Percentiles rank a stretch among this genome's conserved stretches.
phyloP scores from a whole-genome alignment of 2,113 vertebrate species.

The Onychostruthus taczanowskii region DNA sequence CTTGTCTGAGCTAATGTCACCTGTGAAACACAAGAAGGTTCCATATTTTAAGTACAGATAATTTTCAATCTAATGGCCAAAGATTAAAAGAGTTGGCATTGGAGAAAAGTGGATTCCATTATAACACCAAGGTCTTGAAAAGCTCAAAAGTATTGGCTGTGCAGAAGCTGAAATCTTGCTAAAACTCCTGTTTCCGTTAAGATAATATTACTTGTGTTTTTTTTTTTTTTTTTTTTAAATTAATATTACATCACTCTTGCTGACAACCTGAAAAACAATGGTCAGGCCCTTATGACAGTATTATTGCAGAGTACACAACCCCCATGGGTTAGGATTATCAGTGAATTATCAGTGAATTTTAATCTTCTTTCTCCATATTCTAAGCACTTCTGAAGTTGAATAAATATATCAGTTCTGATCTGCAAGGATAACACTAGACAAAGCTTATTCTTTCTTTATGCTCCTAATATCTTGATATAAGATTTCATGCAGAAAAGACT shows the following conservation, averaged over 20 bases:
- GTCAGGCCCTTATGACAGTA: neutral
- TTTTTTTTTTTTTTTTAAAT: neutral
- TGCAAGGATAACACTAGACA: neutral
- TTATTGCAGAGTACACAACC: neutral
- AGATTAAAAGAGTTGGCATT: neutral
- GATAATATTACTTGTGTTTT: neutral
- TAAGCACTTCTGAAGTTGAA: neutral
- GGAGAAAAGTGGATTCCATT: neutral
- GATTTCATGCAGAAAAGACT: neutral
- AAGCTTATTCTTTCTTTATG: neutral
- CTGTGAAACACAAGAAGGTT: conserved; percentile 65
- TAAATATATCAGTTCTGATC: neutral
- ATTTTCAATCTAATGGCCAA: neutral
- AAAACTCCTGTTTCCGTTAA: neutral
- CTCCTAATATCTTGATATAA: neutral
- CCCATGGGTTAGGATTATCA: neutral
- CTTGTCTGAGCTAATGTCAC: conserved; percentile 46
- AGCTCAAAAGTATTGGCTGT: neutral
- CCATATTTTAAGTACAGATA: neutral
- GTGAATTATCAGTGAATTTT: neutral
- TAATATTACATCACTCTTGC: neutral
- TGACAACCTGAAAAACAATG: neutral
- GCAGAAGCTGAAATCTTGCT: neutral
- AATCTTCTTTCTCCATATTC: neutral
- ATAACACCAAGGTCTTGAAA: neutral